phyloP scores from a whole-genome alignment of 2,113 vertebrate genomes.

The Sialia sialis region DNA sequence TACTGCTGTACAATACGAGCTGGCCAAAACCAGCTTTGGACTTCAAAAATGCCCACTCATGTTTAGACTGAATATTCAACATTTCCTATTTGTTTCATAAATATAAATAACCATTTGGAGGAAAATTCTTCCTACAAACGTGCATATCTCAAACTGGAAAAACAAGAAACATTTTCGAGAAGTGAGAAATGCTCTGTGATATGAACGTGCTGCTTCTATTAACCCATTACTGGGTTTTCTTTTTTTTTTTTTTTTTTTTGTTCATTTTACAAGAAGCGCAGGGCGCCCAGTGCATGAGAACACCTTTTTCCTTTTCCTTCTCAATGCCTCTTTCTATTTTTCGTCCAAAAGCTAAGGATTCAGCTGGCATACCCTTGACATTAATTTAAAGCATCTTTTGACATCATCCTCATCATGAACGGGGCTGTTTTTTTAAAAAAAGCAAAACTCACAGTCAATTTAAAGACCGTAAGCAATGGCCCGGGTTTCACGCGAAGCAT shows the following conservation, averaged over 20 bases:
- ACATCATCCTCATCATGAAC: background rate
- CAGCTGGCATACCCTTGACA: background rate
- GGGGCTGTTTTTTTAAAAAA: background rate
- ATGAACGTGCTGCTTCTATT: background rate
- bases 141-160: background rate
- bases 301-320: background rate
- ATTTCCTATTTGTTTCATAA: background rate
- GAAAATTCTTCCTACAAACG: background rate
- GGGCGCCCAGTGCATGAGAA: background rate
- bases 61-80: constrained; percentile 17
- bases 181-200: background rate
- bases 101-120: background rate
- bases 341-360: background rate
- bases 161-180: background rate
- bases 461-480: background rate
- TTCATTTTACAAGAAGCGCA: background rate
- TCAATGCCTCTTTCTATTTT: background rate
- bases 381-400: background rate
- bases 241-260: background rate
- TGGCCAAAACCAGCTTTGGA: constrained; percentile 7
- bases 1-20: background rate
- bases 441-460: background rate
- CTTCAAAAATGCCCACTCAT: constrained; percentile 63
- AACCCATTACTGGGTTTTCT: background rate
- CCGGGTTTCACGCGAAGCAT: background rate